A percentile compares a stretch with the other conserved stretches of the same genome.
Conservation (phyloP, 2,888 invertebrate species). For the Tethea ocularis region DNA sequence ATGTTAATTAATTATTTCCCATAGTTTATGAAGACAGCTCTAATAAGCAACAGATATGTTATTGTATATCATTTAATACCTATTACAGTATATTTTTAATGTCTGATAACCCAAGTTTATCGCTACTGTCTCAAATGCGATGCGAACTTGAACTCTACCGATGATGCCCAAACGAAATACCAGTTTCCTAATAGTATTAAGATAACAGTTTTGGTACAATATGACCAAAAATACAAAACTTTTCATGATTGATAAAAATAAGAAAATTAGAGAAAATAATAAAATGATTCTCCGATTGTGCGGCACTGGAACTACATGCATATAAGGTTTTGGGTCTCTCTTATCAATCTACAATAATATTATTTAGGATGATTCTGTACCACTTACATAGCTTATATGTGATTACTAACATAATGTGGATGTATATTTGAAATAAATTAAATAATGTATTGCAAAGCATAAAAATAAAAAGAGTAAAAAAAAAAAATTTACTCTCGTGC, state of each 20-base stretch:
- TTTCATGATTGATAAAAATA: not conserved
- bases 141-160: slow-evolving; percentile 29
- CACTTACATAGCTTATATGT: too few relatives aligned
- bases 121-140: slow-evolving; percentile 18
- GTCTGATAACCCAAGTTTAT: slow-evolving; percentile 38
- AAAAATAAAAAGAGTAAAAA: not conserved
- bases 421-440: too few relatives aligned
- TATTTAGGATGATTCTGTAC: too few relatives aligned
- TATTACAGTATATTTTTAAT: slow-evolving; percentile 11
- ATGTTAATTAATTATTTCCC: not conserved
- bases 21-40: not conserved
- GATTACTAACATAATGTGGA: too few relatives aligned
- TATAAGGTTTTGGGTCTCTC: too few relatives aligned
- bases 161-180: not conserved
- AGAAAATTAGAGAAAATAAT: not conserved
- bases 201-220: not conserved
- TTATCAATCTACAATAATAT: too few relatives aligned
- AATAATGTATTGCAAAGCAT: not conserved
- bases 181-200: not conserved
- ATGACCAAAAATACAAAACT: too few relatives aligned
- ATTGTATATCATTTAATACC: slow-evolving; percentile 24
- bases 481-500: not conserved
- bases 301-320: too few relatives aligned
- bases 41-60: not conserved
- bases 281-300: too few relatives aligned